Evolutionary conservation across 1,140 invertebrate genomes (phyloP).

Genomic region (Apis dorsata): DNA sequence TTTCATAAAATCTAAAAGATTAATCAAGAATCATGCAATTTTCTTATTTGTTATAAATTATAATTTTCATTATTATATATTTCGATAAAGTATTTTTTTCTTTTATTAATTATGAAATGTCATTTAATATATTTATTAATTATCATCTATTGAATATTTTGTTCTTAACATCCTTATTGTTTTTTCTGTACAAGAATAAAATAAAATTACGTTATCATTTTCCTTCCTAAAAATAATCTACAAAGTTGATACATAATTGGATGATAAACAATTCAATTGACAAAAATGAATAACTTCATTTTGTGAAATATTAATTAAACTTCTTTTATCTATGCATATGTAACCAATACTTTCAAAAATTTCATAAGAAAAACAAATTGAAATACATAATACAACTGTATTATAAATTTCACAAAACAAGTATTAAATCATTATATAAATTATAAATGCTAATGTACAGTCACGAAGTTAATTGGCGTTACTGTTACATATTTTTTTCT

Average conservation of each 20-base stretch:
- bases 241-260: background rate
- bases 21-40: background rate
- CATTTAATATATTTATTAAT: background rate
- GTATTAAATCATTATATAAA: background rate
- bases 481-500: slow-evolving; percentile 38
- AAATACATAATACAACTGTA: background rate
- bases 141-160: background rate
- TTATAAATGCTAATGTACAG: slow-evolving; percentile 58
- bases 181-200: background rate
- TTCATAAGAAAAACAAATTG: slow-evolving; percentile 13
- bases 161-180: background rate
- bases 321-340: background rate
- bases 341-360: background rate
- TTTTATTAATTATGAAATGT: background rate
- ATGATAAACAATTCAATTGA: background rate
- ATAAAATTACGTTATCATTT: background rate
- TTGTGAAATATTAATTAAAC: background rate
- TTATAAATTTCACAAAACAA: background rate
- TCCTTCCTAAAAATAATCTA: background rate
- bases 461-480: slow-evolving; percentile 23
- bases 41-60: background rate
- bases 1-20: background rate
- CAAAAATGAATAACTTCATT: background rate
- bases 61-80: background rate
- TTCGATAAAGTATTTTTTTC: background rate